These are phyloP conservation scores for Mastomys coucha DNA, from an alignment of 2,113 vertebrate genomes.

Conservation along the genomic window DNA sequence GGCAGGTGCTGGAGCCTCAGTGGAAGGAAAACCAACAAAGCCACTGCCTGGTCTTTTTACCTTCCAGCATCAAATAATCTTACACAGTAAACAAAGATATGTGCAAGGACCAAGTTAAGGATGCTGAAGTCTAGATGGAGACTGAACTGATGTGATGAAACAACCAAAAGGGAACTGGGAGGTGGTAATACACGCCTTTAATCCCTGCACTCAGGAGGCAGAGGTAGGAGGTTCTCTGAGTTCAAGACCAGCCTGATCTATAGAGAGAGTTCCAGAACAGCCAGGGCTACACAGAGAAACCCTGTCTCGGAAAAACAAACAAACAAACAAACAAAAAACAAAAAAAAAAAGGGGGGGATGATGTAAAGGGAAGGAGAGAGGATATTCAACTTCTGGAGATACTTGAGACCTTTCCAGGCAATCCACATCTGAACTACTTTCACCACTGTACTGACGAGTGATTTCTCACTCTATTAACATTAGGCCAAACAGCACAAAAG, in stretches of 20 bases:
- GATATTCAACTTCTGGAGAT: neutral
- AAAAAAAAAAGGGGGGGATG: neutral
- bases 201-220: neutral
- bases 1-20: neutral
- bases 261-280: neutral
- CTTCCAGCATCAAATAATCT: neutral
- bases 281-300: neutral
- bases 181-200: neutral
- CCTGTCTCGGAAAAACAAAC: neutral
- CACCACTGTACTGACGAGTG: neutral
- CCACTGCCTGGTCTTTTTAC: neutral
- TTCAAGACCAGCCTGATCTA: neutral
- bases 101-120: neutral
- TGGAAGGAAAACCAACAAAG: neutral
- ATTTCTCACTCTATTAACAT: neutral
- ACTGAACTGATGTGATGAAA: neutral
- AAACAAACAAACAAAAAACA: too few relatives aligned
- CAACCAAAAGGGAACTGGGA: neutral
- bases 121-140: neutral
- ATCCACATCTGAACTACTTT: neutral
- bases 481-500: neutral
- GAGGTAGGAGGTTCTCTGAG: neutral
- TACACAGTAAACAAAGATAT: accelerated
- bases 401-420: accelerated
- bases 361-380: neutral